Evolutionary conservation across 2,797 vertebrate genomes (phyloP).

Genomic region (Melanogrammus aeglefinus): DNA sequence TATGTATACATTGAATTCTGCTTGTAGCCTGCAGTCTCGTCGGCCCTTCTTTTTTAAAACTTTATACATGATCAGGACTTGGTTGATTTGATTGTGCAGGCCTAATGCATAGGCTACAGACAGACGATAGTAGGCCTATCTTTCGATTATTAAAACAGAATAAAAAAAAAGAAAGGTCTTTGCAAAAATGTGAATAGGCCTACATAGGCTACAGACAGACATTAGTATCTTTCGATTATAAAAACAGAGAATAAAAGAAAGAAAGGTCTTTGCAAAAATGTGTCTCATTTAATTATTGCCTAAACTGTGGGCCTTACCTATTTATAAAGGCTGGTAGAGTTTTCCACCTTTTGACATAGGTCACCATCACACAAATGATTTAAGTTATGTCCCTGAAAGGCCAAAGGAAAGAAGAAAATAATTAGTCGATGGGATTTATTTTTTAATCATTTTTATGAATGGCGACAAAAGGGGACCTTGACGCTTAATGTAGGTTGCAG

Average conservation of each 20-base stretch:
- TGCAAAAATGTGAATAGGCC: no score
- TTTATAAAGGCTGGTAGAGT: not conserved
- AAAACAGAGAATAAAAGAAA: not conserved
- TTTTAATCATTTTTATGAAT: not conserved
- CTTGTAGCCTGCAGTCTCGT: no score
- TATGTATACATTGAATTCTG: not conserved
- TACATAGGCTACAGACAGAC: no score
- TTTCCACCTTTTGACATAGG: not conserved
- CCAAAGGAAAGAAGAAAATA: no score
- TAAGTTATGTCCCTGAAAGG: no score
- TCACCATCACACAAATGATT: no score
- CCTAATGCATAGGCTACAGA: no score
- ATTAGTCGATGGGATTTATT: not conserved
- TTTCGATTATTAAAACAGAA: not conserved
- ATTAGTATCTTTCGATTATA: not conserved
- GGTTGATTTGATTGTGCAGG: no score
- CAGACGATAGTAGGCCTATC: no score
- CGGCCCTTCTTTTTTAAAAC: no score
- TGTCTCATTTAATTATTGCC: not conserved
- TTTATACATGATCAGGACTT: no score
- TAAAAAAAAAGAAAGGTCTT: not conserved
- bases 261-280: not conserved
- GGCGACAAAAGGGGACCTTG: not conserved
- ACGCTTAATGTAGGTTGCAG: conserved; percentile 5
- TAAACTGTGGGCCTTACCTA: not conserved